Evolutionary conservation across 2,888 invertebrate genomes (phyloP).

Genomic region (Lasioglossum lativentre): DNA sequence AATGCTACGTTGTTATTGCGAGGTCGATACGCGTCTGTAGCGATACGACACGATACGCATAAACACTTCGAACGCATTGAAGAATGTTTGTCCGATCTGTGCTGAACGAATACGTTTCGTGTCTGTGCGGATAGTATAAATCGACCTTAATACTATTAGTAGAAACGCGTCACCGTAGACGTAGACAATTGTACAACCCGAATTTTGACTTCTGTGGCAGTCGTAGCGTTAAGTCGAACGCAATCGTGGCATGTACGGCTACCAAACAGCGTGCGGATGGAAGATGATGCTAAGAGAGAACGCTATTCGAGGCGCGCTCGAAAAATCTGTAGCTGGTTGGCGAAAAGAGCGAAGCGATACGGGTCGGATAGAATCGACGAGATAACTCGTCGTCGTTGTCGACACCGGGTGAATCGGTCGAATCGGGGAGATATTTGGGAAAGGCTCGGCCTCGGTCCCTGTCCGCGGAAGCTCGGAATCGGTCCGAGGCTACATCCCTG

Average conservation of each 20-base stretch:
- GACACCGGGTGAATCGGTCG: neutral
- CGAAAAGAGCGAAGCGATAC: neutral
- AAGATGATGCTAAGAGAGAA: too few species aligned
- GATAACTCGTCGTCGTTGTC: neutral
- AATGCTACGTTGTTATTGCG: neutral
- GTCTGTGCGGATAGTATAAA: neutral
- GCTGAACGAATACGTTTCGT: too few species aligned
- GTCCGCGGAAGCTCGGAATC: neutral
- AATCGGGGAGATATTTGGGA: neutral
- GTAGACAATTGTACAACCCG: neutral
- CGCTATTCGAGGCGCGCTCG: neutral
- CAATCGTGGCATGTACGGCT: neutral
- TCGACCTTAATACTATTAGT: neutral
- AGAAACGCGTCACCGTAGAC: neutral
- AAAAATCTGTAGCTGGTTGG: neutral
- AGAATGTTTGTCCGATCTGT: too few species aligned
- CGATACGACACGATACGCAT: too few species aligned
- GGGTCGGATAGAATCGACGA: neutral
- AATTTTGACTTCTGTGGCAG: neutral
- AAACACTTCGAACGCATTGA: too few species aligned
- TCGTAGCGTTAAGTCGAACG: neutral
- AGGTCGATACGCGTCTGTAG: too few species aligned
- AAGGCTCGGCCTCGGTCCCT: neutral
- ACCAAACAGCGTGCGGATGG: neutral
- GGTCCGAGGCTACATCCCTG: slow-evolving; percentile 60